A percentile compares a stretch with the other conserved stretches of the same genome.
These are phyloP conservation scores for Tenodera sinensis DNA, from an alignment of 2,888 invertebrate genomes.

Conservation along the genomic window DNA sequence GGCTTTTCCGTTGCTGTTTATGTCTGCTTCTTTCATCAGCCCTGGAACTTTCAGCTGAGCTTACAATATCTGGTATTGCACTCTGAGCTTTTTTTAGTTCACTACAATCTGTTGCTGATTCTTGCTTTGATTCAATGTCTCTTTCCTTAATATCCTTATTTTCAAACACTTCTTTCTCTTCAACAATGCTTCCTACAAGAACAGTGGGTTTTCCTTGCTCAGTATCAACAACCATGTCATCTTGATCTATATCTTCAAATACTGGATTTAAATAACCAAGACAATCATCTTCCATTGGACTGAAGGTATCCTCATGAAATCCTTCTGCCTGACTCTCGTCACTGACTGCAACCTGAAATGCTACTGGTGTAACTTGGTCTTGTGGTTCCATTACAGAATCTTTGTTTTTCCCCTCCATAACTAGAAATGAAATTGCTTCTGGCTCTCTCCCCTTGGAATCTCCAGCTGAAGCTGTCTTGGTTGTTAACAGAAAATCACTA, in stretches of 20 bases:
- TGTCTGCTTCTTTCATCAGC: neutral
- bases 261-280: conserved; percentile 44
- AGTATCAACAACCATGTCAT: neutral
- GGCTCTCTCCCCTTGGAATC: conserved; percentile 44
- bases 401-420: conserved; percentile 5
- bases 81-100: neutral
- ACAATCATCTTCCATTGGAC: conserved; percentile 19
- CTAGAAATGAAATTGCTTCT: conserved; percentile 34
- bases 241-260: conserved; percentile 38
- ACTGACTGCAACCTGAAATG: neutral
- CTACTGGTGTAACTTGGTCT: conserved; percentile 8
- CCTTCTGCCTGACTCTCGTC: neutral
- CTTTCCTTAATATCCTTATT: neutral
- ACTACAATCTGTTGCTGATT: neutral
- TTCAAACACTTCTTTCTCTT: neutral
- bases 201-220: conserved; percentile 12
- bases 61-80: conserved; percentile 20
- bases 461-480: conserved; percentile 23
- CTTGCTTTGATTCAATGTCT: neutral
- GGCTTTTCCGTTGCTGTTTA: neutral
- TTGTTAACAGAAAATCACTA: neutral
- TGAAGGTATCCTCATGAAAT: neutral
- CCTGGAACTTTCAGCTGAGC: neutral
- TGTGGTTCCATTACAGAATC: conserved; percentile 16
- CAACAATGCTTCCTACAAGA: neutral